phyloP scores from a whole-genome alignment of 2,113 vertebrate species.

The Natator depressus region DNA sequence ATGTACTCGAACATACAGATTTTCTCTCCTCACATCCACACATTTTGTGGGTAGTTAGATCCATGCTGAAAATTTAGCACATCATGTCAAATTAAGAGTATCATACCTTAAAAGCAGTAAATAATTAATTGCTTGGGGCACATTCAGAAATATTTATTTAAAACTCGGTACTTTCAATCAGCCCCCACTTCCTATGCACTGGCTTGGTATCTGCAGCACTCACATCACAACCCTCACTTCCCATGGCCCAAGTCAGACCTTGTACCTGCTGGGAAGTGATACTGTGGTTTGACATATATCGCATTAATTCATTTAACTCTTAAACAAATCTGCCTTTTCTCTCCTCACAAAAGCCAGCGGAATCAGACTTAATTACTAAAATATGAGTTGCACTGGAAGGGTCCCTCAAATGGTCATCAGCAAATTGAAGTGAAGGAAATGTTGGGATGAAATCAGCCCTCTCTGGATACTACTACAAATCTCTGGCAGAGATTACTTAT shows the following conservation, averaged over 20 bases:
- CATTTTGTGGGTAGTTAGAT: not conserved
- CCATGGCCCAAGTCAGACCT: not conserved
- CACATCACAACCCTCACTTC: not conserved
- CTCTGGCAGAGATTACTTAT: too few species aligned
- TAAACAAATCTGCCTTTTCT: too few species aligned
- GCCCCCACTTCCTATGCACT: not conserved
- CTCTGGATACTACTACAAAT: not conserved
- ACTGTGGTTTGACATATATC: not conserved
- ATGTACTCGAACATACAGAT: not conserved
- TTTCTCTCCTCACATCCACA: not conserved
- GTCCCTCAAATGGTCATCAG: not conserved
- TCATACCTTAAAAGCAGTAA: not conserved
- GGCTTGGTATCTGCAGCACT: not conserved
- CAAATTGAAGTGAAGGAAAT: not conserved
- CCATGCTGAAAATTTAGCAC: not conserved
- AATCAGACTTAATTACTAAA: not conserved
- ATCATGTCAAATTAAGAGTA: not conserved
- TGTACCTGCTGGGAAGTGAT: not conserved
- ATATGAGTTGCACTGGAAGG: not conserved
- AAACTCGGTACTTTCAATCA: not conserved
- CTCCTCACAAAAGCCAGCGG: not conserved
- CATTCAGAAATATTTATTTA: not conserved
- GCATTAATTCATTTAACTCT: too few species aligned
- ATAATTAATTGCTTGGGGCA: not conserved
- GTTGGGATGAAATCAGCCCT: not conserved